Base-by-base conservation (phyloP, 2,888 invertebrate genomes). In the Xestoiulus laeticollis region DNA sequence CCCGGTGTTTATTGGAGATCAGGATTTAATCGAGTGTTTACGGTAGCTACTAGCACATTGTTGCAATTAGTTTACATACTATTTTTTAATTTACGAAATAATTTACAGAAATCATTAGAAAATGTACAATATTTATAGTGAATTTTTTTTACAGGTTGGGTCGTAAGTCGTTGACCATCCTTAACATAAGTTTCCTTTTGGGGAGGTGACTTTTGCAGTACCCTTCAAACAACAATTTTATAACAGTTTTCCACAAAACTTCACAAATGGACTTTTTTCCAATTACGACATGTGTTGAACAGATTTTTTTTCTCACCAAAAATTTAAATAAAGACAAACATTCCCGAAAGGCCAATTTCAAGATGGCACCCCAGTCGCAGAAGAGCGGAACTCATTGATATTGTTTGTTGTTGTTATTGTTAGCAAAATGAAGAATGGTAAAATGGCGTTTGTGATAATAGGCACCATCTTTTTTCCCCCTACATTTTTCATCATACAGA, bases 301-400 rank as follows among this genome's bases (percentile, higher is more conserved):
- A 6, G 0, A 1, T 22, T 68, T 68, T 68, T 12, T 68, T 68
- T 26, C 68, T 68, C 26, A 22, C 6, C 26, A 68, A 26, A n/a
- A 48, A 68, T 10, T 26, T 26, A 68, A 68, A 68, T 68, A 5
- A 68, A 68, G 26, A 68, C 26, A 68, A 68, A 68, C 68, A 68
- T 68, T 68, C 68, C 26, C 8, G 10, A 68, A 68, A 59, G 2
- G 22, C 19, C 59, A 0, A 6, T 26, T 68, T 19, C 1, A 10
- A 22, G 68, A 22, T 68, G 68, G 68, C 68, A 68, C 22, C 22
- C 68, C 22, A 68, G 6, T 19, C 68, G 68, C 22, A 68, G 68
- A 68, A 6, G 68, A 68, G 68, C 68, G 68, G 68, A 68, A 68
- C 68, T 68, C 68, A 68, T 26, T 68, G 68, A 68, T 68, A 68